A percentile compares a stretch with the other conserved stretches of the same genome.
Conservation (phyloP, 2,113 vertebrate genomes). For the Gallinago undulata region DNA sequence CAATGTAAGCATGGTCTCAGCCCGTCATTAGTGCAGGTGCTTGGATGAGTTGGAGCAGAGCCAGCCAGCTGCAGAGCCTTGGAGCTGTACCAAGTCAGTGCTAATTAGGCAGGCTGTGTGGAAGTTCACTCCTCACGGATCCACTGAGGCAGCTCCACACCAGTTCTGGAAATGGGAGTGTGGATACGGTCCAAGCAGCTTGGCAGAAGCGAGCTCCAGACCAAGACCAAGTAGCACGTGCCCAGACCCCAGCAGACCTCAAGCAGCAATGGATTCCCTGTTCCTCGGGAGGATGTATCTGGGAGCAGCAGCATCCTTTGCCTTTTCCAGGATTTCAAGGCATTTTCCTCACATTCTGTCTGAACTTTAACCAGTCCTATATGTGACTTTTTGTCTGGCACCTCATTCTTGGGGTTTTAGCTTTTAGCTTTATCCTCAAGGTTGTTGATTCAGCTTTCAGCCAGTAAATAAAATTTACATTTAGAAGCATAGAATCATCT, state of each 20-base stretch:
- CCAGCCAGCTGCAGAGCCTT: neutral
- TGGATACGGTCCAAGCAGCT: neutral
- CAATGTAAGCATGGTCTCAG: fast-evolving
- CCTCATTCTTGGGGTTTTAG: neutral
- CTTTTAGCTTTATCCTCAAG: neutral
- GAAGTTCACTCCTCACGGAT: neutral
- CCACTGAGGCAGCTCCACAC: fast-evolving
- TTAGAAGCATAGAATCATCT: too few relatives aligned
- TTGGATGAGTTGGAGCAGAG: neutral
- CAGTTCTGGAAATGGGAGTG: neutral
- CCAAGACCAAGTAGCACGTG: fast-evolving
- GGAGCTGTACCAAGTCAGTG: neutral
- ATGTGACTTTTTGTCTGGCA: neutral
- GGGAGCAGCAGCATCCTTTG: neutral
- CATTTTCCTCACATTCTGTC: neutral
- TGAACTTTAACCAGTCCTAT: neutral
- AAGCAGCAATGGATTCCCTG: neutral
- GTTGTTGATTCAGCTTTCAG: neutral
- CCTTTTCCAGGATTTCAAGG: neutral
- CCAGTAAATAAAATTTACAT: neutral
- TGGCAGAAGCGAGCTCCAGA: neutral
- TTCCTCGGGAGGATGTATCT: fast-evolving
- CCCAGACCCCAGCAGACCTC: neutral
- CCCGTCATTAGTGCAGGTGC: neutral
- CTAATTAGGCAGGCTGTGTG: neutral